Conservation (phyloP, 2,113 vertebrate genomes). For the Turdus rufiventris region DNA sequence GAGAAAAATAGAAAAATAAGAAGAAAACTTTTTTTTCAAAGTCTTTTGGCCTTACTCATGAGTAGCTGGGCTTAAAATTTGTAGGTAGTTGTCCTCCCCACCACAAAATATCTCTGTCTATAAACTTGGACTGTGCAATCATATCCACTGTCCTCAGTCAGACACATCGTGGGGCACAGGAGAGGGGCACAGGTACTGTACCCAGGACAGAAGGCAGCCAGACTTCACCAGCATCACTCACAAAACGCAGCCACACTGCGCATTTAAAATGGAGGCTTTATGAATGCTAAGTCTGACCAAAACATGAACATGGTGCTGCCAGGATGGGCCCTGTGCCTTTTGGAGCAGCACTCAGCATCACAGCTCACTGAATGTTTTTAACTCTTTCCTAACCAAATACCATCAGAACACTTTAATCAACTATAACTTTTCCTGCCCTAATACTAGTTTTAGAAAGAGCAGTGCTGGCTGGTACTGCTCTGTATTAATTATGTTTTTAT, state of each 20-base stretch:
- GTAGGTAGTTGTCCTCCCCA: not conserved
- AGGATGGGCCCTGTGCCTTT: not conserved
- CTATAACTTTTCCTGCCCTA: not conserved
- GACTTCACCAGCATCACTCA: not conserved
- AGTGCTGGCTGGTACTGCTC: not conserved
- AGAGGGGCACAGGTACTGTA: not conserved
- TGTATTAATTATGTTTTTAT: not conserved
- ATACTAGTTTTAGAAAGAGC: not conserved
- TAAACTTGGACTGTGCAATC: not conserved
- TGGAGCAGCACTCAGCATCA: not conserved
- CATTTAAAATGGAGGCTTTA: not conserved
- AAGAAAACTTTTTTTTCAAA: not conserved
- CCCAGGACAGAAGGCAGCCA: not conserved
- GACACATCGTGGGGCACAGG: not conserved
- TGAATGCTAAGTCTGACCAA: not conserved
- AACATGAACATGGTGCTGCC: not conserved
- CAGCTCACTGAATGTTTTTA: not conserved
- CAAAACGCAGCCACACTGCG: not conserved
- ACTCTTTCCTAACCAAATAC: not conserved
- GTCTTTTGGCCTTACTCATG: not conserved
- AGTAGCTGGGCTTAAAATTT: not conserved
- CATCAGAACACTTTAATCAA: not conserved
- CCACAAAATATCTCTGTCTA: not conserved
- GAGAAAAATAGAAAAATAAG: not conserved
- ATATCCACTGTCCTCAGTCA: not conserved